Conservation (phyloP, 2,113 vertebrate genomes). For the Sebastes fasciatus region DNA sequence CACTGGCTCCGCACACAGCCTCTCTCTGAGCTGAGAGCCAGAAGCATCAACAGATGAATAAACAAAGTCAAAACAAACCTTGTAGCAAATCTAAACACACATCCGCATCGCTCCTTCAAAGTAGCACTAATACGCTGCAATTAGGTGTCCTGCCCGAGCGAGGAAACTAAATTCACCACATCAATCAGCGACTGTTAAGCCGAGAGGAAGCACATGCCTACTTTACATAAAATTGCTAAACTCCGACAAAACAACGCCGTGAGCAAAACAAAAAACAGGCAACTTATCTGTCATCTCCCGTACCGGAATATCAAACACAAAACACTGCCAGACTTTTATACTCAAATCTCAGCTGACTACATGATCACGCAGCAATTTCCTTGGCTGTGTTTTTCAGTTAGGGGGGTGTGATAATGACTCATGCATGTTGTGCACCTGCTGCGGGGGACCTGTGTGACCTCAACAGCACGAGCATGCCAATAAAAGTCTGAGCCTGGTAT, state of each 20-base stretch:
- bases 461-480: conserved; percentile 25
- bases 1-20: conserved; percentile 17
- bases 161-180: conserved; percentile 40
- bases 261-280: conserved; percentile 30
- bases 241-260: not conserved
- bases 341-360: conserved; percentile 32
- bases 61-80: conserved; percentile 67
- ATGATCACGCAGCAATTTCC: conserved; percentile 23
- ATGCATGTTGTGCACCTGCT: conserved; percentile 60
- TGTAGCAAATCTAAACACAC: conserved; percentile 44
- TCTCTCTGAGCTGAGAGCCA: conserved; percentile 49
- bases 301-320: conserved; percentile 22
- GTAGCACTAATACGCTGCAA: conserved; percentile 41
- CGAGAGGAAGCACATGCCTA: conserved; percentile 29
- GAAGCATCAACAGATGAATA: conserved; percentile 68
- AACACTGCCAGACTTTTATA: conserved; percentile 10
- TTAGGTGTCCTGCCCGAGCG: conserved; percentile 34
- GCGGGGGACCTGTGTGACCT: conserved; percentile 41
- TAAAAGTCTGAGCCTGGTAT: conserved; percentile 30
- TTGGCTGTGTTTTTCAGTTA: not conserved
- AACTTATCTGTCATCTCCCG: conserved; percentile 26
- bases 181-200: conserved; percentile 47
- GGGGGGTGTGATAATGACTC: conserved; percentile 36
- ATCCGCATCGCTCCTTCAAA: conserved; percentile 41
- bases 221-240: conserved; percentile 41